A percentile compares a stretch with the other conserved stretches of the same genome.
These are phyloP conservation scores for Podabrus alpinus DNA, from an alignment of 2,888 invertebrate species.

Conservation along the genomic window DNA sequence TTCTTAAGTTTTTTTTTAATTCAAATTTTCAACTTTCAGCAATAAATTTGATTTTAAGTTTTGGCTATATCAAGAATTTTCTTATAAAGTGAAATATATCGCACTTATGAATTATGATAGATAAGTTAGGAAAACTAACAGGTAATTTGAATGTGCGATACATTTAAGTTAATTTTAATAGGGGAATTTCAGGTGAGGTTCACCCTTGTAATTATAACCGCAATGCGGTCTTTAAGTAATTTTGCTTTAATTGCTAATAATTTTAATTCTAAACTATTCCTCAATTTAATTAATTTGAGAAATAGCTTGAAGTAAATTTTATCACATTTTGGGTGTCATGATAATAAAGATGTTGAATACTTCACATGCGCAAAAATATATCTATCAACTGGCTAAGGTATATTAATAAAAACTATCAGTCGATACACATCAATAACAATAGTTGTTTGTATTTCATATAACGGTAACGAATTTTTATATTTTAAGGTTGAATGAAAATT, in stretches of 20 bases:
- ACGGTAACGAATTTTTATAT: background rate
- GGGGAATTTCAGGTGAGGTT: constrained; percentile 10
- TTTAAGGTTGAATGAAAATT: background rate
- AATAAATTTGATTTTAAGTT: background rate
- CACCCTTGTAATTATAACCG: constrained; percentile 15
- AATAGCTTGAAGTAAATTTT: background rate
- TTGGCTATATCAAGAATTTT: background rate
- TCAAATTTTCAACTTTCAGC: background rate
- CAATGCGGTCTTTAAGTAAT: constrained; percentile 8
- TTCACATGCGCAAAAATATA: constrained; percentile 20
- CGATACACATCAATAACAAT: constrained; percentile 10
- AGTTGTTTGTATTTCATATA: constrained; percentile 8
- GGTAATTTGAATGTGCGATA: background rate
- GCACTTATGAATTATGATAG: background rate
- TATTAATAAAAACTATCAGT: constrained; percentile 10
- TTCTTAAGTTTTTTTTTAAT: background rate
- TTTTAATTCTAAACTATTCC: background rate
- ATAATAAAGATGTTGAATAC: constrained; percentile 1
- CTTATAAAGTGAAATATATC: background rate
- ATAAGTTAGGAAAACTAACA: background rate
- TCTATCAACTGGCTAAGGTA: constrained; percentile 7
- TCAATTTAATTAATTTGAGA: background rate
- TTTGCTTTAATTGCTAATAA: background rate
- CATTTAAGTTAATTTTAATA: constrained; percentile 8
- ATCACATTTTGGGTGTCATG: background rate